phyloP scores from a whole-genome alignment of 2,888 invertebrate species.

The Ellobium chinense region DNA sequence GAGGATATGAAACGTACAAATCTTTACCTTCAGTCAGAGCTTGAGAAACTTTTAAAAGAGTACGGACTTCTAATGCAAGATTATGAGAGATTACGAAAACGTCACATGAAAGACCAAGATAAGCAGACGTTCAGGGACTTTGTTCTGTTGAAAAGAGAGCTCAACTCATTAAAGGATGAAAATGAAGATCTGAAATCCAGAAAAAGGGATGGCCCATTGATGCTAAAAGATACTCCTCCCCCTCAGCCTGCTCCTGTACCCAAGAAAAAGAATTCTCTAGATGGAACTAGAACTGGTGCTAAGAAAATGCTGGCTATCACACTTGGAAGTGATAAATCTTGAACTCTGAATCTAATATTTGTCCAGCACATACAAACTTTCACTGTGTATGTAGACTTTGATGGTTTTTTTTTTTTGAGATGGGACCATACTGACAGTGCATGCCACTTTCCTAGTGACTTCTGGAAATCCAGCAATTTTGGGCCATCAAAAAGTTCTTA shows the following conservation, averaged over 20 bases:
- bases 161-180: slow-evolving; percentile 65
- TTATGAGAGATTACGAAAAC: slow-evolving; percentile 58
- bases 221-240: slow-evolving; percentile 40
- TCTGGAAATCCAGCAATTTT: too few relatives aligned
- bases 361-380: too few relatives aligned
- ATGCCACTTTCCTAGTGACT: too few relatives aligned
- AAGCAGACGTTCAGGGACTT: slow-evolving; percentile 72
- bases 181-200: slow-evolving; percentile 63
- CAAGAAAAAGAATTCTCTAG: slow-evolving; percentile 18
- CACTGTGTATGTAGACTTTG: too few relatives aligned
- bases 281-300: slow-evolving; percentile 12
- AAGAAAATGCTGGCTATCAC: slow-evolving; percentile 45
- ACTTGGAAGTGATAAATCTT: background rate
- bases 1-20: slow-evolving; percentile 5
- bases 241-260: background rate
- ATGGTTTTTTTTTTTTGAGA: too few relatives aligned
- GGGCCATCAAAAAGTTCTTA: too few relatives aligned
- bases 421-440: too few relatives aligned
- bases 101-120: slow-evolving; percentile 56
- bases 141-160: slow-evolving; percentile 71
- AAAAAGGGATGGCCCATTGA: slow-evolving; percentile 30
- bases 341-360: too few relatives aligned
- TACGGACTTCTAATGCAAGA: slow-evolving; percentile 62
- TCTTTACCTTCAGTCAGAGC: slow-evolving; percentile 1
- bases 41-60: slow-evolving; percentile 48